Conservation (phyloP, 1,140 invertebrate species). For the Oedothorax gibbosus region DNA sequence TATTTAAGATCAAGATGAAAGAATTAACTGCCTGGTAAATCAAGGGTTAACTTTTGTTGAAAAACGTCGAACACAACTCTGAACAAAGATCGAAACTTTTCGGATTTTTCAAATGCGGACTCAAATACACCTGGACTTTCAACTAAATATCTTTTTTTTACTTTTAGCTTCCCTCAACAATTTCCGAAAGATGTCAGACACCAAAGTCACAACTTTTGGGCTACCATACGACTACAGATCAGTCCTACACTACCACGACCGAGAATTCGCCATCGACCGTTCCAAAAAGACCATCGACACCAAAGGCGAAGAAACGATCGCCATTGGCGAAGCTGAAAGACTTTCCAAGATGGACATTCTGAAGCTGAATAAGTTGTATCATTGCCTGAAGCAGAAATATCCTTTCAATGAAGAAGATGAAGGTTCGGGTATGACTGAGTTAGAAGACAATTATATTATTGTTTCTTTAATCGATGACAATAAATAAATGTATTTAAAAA, state of each 20-base stretch:
- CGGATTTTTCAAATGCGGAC: too few relatives aligned
- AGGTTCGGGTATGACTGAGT: conserved; percentile 27
- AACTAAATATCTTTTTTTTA: too few relatives aligned
- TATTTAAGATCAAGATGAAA: too few relatives aligned
- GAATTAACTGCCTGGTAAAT: too few relatives aligned
- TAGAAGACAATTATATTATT: conserved; percentile 48
- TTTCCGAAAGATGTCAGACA: conserved; percentile 48
- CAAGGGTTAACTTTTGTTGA: too few relatives aligned
- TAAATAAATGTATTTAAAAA: too few relatives aligned
- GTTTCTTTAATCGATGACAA: conserved; percentile 3
- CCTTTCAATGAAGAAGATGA: conserved; percentile 9
- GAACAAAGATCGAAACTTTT: too few relatives aligned
- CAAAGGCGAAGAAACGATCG: background rate
- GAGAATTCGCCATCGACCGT: conserved; percentile 78
- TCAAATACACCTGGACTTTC: too few relatives aligned
- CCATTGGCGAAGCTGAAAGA: conserved; percentile 26
- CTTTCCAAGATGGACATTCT: conserved; percentile 48
- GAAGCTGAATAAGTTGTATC: conserved; percentile 51
- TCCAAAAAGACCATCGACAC: conserved; percentile 48
- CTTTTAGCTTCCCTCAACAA: conserved; percentile 46
- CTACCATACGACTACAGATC: conserved; percentile 88
- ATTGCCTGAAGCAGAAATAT: conserved; percentile 36
- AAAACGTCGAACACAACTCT: too few relatives aligned
- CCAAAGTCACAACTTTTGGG: conserved; percentile 37
- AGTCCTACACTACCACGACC: conserved; percentile 81